These are phyloP conservation scores for Hermatobates lingyangjiaoensis DNA, from an alignment of 1,140 invertebrate genomes.

Conservation along the genomic window DNA sequence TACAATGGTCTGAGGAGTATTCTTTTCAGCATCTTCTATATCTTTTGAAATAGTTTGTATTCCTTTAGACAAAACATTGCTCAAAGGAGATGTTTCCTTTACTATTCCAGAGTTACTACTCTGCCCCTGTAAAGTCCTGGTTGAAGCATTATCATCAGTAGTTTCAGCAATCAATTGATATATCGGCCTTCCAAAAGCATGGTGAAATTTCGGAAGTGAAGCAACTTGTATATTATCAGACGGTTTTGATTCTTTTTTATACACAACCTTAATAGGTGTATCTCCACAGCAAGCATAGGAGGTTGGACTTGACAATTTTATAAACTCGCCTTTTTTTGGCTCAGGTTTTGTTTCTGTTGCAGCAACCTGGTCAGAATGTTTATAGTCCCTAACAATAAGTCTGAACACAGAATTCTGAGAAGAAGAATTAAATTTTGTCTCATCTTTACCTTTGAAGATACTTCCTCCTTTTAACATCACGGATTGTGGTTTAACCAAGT, in stretches of 20 bases:
- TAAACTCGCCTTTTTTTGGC: neutral
- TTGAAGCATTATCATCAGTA: neutral
- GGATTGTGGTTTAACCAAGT: too few species aligned
- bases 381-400: constrained; percentile 11
- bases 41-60: constrained; percentile 11
- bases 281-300: constrained; percentile 2
- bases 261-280: constrained; percentile 6
- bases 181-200: constrained; percentile 49
- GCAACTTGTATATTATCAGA: constrained; percentile 13
- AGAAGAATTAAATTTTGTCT: too few species aligned
- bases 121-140: neutral
- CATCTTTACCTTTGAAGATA: too few species aligned
- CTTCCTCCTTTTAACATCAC: too few species aligned
- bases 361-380: constrained; percentile 9
- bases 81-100: neutral
- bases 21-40: neutral
- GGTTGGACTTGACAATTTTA: neutral
- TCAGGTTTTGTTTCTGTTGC: neutral
- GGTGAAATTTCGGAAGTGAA: constrained; percentile 51
- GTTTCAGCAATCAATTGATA: constrained; percentile 14
- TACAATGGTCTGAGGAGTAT: neutral
- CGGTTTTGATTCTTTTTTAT: constrained; percentile 9
- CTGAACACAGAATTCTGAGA: constrained; percentile 8
- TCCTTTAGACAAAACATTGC: constrained; percentile 7
- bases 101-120: neutral